Base-by-base conservation (phyloP, 2,797 vertebrate species). In the Emydoidea blandingii region DNA sequence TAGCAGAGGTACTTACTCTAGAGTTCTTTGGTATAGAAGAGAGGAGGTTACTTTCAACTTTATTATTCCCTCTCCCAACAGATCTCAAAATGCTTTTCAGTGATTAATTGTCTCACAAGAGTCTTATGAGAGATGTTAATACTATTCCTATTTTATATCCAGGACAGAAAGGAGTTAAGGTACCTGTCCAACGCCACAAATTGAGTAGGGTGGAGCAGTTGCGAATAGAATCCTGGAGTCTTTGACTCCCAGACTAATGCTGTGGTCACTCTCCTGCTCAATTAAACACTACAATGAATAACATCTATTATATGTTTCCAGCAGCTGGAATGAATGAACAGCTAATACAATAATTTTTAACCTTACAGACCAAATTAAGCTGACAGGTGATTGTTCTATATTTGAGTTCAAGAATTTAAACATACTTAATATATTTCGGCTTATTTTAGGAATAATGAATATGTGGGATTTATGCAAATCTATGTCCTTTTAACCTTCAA, bases 1-100 rank as follows among this genome's bases (percentile, higher is more conserved):
- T 37, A 11, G 15, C 1, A 2, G 11, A 1, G 0, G 11, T 0
- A 0, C 18, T 89, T 0, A 0, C 21, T 89, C 6, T 1, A 2
- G 11, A 79, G n/a, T 0, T 37, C 65, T 68, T 21, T 3, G 50
- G 2, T 74, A 59, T 49, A 80, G 52, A 56, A 76, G 25, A 56
- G 3, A 1, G 1, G 53, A 53, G 10, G 9, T 11, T 12, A 31
- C 78, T 68, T 34, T 12, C 37, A 82, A 68, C 34, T 79, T 85
- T 37, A 74, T 79, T 86, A 85, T 4, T n/a, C 31, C 27, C 81
- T 79, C 59, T 0, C 83, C 68, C 91, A 81, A 53, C 19, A 94
- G 12, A 83, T 88, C 91, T 68, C 62, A 56, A 83, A n/a, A 47
- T 81, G 91, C 89, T 76, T 76, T 85, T 83, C 86, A 57, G n/a